Evolutionary conservation across 2,797 vertebrate species (phyloP), one percentile per base, ranked within the genome.

Genomic region (Cygnus olor): DNA sequence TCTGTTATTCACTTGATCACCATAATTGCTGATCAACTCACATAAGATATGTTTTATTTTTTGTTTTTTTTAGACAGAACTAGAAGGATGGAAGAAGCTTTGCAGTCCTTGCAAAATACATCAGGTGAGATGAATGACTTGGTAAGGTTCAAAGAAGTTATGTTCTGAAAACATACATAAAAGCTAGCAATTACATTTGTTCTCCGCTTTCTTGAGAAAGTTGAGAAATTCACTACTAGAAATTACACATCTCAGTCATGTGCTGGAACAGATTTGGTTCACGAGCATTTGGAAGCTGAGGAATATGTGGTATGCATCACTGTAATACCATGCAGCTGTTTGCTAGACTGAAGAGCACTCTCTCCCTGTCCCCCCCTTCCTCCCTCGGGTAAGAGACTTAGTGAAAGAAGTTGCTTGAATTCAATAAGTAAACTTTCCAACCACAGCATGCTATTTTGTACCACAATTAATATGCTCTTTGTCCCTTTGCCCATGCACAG

Each of bases 291-390:
- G 79, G 91, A 95, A 97, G 93, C 80, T 3, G 10, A 89, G 69
- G 90, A 97, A 83, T 95, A 96, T n/a, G 40, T 78, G 95, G 94
- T 77, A 97, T 96, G 96, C 80, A 66, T 92, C 94, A 58, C 88
- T 94, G 84, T 96, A 95, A 97, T 94, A 91, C 93, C 96, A 76
- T 42, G 95, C 97, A 97, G 96, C 97, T 97, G 97, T 95, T 96
- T 96, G 93, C 82, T 92, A 93, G 80, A 80, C 34, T 60, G 61
- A 80, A 89, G 49, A 65, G 58, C 66, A 91, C 63, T 2, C 91
- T 92, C 91, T 92, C 91, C 19, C 69, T n/a, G 18, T 60, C 47
- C 27, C 49, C 27, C 27, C 51, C 78, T 74, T 69, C 63, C 81
- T 81, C 38, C 57, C 28, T 1, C 10, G 83, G 17, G 9, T 21